These are phyloP conservation scores for Neosilurus hyrtlii DNA, from an alignment of 2,797 vertebrate species.

Conservation along the genomic window DNA sequence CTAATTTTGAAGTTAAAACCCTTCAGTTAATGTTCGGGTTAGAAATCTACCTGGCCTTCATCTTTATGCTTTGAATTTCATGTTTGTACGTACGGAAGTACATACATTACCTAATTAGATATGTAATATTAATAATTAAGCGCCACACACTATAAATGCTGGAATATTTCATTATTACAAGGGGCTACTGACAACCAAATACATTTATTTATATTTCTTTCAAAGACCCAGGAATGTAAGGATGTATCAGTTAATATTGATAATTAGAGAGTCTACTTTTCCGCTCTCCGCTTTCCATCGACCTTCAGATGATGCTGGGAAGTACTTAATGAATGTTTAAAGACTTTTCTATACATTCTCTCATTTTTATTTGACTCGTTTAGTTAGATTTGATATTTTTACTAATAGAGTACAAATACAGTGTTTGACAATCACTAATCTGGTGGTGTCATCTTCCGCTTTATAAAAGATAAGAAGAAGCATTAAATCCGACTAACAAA, in stretches of 20 bases:
- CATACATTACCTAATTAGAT: background rate
- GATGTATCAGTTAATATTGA: slow-evolving; percentile 9
- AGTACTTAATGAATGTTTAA: slow-evolving; percentile 54
- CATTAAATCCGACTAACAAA: slow-evolving; percentile 25
- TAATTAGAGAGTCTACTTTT: slow-evolving; percentile 31
- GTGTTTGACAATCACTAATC: slow-evolving; percentile 51
- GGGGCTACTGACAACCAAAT: slow-evolving; percentile 52
- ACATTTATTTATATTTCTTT: slow-evolving; percentile 40
- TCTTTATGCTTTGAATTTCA: slow-evolving; percentile 24
- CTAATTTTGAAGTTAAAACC: slow-evolving; percentile 27
- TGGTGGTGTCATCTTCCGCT: slow-evolving; percentile 28
- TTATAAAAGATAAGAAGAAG: slow-evolving; percentile 22
- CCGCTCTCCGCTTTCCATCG: slow-evolving; percentile 30
- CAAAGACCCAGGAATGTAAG: slow-evolving; percentile 56
- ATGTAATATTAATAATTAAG: slow-evolving; percentile 17
- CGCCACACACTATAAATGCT: slow-evolving; percentile 21
- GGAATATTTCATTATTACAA: slow-evolving; percentile 26
- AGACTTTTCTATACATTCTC: slow-evolving; percentile 42
- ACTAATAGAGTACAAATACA: slow-evolving; percentile 19
- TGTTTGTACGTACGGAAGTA: background rate
- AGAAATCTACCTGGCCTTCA: slow-evolving; percentile 12
- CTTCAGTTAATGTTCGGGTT: slow-evolving; percentile 24
- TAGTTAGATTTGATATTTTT: slow-evolving; percentile 36
- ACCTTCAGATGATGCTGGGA: slow-evolving; percentile 24
- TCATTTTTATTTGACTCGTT: slow-evolving; percentile 27